Base-by-base conservation (phyloP, 53 echinoderm and acorn worm species). In the Henricia sp. region DNA sequence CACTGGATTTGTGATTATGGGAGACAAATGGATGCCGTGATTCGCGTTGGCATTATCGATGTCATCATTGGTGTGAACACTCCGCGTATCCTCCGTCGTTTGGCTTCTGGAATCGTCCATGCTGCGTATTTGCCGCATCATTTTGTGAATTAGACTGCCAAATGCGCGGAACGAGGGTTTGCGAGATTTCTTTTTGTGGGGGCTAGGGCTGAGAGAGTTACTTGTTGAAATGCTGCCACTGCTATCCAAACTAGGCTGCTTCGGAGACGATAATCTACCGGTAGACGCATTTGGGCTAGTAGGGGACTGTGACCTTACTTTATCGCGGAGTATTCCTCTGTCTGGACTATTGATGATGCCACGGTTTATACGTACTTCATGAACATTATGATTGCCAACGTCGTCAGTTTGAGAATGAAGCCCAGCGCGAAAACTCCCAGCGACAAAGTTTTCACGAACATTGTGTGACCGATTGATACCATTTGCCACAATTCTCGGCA, bases 101-200 rank as follows among this genome's bases (percentile, higher is more conserved):
- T n/a, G 67, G 44, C 72, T 84, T 67, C 89, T 89, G 1, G 74
- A 33, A 63, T 93, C 96, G 21, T 96, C 93, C 93, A 93, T 89
- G 54, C 87, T 92, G 11, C 91, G 86, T 9, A 91, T 93, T 36
- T 96, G 96, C 12, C 86, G 64, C 55, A 94, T 89, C 93, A 96
- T 93, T 70, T 91, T 93, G 70, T 93, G 91, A 20, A 96, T 91
- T 26, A 96, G 85, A 24, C 88, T 77, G 50, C 91, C 89, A 67
- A 96, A 96, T 4, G 87, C 93, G 54, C 88, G 92, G 68, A 93
- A 89, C 13, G 96, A 93, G 0, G 96, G 92, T 39, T 92, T 91
- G 68, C 80, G 87, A 6, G 85, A 84, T 63, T 86, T 83, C 70
- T 93, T 93, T 83, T 96, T 95, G 43, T 84, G 84, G 8, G 70